These are phyloP conservation scores for Phanerotoma sp. DNA, from an alignment of 2,888 invertebrate genomes.

Conservation along the genomic window DNA sequence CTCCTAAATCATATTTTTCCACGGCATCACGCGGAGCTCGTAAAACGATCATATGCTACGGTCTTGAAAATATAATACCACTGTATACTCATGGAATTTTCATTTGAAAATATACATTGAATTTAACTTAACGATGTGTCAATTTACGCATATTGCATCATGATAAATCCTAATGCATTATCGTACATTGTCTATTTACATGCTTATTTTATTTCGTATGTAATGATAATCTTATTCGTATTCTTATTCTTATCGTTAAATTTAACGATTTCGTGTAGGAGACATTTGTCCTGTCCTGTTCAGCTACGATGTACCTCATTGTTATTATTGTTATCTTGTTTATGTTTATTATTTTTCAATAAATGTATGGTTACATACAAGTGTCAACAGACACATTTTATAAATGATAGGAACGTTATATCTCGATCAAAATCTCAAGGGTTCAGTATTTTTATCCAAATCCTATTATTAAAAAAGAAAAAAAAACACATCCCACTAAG, in stretches of 20 bases:
- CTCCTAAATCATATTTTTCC: conserved; percentile 24
- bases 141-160: conserved; percentile 15
- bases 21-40: conserved; percentile 11
- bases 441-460: no score
- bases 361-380: no score
- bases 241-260: no score
- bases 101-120: conserved; percentile 15
- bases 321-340: background rate
- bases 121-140: conserved; percentile 20
- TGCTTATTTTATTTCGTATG: background rate
- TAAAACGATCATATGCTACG: conserved; percentile 9
- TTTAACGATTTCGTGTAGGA: no score
- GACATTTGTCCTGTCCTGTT: no score
- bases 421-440: no score
- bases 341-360: background rate
- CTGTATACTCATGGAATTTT: conserved; percentile 12
- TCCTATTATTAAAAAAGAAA: no score
- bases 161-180: conserved; percentile 7
- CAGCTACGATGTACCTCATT: no score
- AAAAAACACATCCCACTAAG: no score
- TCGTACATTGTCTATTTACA: background rate
- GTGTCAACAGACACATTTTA: no score
- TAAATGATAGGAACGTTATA: no score
- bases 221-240: background rate
- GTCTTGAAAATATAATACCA: conserved; percentile 6